A percentile compares a stretch with the other conserved stretches of the same genome.
Conservation (phyloP, 64 coral and sea anemone genomes). For the Stichodactyla helianthus region DNA sequence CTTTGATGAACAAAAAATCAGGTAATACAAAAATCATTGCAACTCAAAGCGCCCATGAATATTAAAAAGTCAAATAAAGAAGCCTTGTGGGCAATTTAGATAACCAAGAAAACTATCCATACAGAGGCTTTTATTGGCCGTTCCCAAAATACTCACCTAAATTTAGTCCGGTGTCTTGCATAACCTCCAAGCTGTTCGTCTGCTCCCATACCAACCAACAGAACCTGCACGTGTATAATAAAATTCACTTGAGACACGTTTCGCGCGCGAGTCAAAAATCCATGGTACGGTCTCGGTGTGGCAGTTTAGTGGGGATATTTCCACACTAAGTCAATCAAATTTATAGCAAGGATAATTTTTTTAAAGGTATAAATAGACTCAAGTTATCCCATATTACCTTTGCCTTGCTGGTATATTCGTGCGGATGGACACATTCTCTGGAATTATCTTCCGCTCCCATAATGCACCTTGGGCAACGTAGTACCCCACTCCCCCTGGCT, state of each 20-base stretch:
- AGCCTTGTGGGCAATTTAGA: too few relatives aligned
- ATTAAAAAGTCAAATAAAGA: too few relatives aligned
- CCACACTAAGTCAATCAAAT: too few relatives aligned
- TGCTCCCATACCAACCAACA: constrained; percentile 95
- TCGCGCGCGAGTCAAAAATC: too few relatives aligned
- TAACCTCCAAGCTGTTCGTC: constrained; percentile 97
- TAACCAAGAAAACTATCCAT: too few relatives aligned
- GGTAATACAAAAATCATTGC: too few relatives aligned
- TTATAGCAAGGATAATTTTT: background rate
- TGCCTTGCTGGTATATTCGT: background rate
- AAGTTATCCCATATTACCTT: background rate
- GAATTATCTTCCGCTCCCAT: background rate
- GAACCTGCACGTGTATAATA: constrained; percentile 34
- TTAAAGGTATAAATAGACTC: background rate
- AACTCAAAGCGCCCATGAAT: too few relatives aligned
- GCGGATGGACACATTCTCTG: background rate
- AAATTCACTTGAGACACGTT: too few relatives aligned
- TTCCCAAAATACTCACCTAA: constrained; percentile 36
- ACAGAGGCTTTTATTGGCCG: too few relatives aligned
- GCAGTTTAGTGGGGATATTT: too few relatives aligned
- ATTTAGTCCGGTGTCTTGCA: constrained; percentile 77
- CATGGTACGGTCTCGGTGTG: too few relatives aligned
- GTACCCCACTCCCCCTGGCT: constrained; percentile 67
- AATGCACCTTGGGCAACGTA: constrained; percentile 41
- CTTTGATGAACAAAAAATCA: too few relatives aligned